phyloP scores from a whole-genome alignment of 2,113 vertebrate species.

The Odocoileus hemionus region DNA sequence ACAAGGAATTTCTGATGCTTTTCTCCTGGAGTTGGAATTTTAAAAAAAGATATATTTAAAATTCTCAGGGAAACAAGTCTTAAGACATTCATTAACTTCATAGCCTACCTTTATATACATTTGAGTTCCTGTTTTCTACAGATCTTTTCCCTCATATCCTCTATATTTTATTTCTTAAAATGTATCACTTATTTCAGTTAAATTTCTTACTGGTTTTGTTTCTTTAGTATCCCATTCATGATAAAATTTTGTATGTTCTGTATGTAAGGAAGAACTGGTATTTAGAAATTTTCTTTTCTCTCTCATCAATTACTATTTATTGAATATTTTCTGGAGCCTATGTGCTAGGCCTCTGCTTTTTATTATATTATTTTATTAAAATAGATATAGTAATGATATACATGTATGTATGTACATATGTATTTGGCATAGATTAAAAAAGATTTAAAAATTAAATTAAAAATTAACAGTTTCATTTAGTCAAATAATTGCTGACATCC shows the following conservation, averaged over 20 bases:
- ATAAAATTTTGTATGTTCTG: not conserved
- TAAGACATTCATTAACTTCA: not conserved
- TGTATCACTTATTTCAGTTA: not conserved
- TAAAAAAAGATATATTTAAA: not conserved
- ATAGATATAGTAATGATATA: not conserved
- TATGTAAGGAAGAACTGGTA: not conserved
- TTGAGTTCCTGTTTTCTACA: not conserved
- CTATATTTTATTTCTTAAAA: not conserved
- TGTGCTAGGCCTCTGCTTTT: not conserved
- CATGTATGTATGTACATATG: not conserved
- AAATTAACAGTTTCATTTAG: not conserved
- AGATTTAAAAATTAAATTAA: not conserved
- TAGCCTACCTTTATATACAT: not conserved
- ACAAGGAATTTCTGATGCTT: not conserved
- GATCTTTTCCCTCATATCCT: not conserved
- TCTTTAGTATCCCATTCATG: not conserved
- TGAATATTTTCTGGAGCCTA: not conserved
- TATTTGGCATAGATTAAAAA: not conserved
- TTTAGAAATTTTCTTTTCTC: not conserved
- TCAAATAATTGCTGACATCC: not conserved
- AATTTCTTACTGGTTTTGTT: not conserved
- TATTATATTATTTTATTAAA: not conserved
- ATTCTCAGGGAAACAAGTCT: not conserved
- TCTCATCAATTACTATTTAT: not conserved
- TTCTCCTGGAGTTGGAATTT: not conserved